Conservation (phyloP, 2,797 vertebrate species). For the Oreortyx pictus region DNA sequence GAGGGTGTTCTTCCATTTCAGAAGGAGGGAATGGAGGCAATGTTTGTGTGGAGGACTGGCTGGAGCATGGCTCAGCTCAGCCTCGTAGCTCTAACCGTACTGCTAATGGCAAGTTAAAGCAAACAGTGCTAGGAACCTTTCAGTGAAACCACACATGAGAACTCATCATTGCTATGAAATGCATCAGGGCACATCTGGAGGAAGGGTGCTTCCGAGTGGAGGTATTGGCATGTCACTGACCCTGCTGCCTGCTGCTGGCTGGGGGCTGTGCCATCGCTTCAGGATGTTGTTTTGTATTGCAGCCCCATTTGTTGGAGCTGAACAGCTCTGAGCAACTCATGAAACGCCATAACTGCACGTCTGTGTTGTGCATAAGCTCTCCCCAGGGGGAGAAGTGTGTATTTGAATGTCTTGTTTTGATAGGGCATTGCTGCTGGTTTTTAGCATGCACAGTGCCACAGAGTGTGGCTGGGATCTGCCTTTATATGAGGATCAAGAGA, state of each 20-base stretch:
- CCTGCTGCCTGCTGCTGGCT: constrained; percentile 2
- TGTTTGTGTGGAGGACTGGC: background rate
- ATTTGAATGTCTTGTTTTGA: constrained; percentile 49
- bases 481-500: constrained; percentile 36
- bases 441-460: constrained; percentile 19
- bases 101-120: background rate
- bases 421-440: constrained; percentile 23
- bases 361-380: constrained; percentile 20
- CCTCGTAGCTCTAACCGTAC: background rate
- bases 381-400: constrained; percentile 40
- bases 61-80: background rate
- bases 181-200: background rate
- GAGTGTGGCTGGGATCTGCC: constrained; percentile 24
- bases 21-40: background rate
- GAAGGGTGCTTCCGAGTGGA: constrained; percentile 17
- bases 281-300: background rate
- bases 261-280: background rate
- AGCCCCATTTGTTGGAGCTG: background rate
- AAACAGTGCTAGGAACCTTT: background rate
- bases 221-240: background rate
- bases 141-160: background rate
- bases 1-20: background rate
- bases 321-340: background rate
- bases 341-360: background rate
- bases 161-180: background rate